Conservation (phyloP, 35 echinoderm and acorn worm species). For the Antedon bifida region DNA sequence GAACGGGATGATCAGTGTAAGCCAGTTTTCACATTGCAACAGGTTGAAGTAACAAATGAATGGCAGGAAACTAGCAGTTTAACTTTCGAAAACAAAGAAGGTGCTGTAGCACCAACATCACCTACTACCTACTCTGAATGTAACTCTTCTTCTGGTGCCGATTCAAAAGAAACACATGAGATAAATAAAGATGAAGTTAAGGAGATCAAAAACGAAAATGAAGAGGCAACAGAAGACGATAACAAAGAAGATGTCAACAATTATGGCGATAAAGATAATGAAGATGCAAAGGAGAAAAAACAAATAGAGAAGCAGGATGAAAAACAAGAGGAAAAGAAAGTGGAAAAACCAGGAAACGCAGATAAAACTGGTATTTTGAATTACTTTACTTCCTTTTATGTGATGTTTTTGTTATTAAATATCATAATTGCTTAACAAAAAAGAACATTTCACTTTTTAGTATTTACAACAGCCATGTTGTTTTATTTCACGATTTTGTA, state of each 20-base stretch:
- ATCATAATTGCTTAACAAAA: too few species aligned
- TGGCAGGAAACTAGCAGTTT: slow-evolving; percentile 58
- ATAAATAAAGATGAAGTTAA: neutral
- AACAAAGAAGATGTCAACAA: neutral
- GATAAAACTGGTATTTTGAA: neutral
- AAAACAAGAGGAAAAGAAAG: neutral
- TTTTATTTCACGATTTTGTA: too few species aligned
- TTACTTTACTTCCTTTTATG: too few species aligned
- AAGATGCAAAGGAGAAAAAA: neutral
- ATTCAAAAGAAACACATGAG: too few species aligned
- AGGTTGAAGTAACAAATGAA: slow-evolving; percentile 29
- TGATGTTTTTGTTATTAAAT: too few species aligned
- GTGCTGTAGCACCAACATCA: too few species aligned
- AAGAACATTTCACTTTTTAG: too few species aligned
- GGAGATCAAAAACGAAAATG: neutral
- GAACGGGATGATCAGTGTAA: slow-evolving; percentile 61
- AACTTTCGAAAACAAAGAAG: slow-evolving; percentile 17
- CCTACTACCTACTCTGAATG: too few species aligned
- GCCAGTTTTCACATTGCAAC: slow-evolving; percentile 25
- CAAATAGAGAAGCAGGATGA: neutral
- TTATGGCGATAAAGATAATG: neutral
- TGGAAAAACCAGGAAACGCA: neutral
- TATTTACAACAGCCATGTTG: too few species aligned
- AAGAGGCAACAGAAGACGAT: neutral
- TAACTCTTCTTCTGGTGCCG: too few species aligned